Evolutionary conservation across 2,113 vertebrate species (phyloP), one percentile per base, ranked within the genome.

Genomic region (Triplophysa dalaica): DNA sequence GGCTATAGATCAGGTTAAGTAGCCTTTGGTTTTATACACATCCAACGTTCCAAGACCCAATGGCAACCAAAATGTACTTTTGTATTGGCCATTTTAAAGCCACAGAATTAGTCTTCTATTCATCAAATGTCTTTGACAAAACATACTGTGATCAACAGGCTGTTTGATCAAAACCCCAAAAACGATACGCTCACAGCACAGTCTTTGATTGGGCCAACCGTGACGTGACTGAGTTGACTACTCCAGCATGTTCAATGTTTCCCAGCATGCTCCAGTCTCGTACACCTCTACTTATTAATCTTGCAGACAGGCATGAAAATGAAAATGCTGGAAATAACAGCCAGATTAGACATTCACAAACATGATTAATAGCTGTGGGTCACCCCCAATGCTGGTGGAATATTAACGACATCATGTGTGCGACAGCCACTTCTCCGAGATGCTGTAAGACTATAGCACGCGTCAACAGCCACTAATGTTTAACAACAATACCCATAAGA

Each of bases 281-380:
- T 65, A 75, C 58, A 70, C 69, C 75, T 79, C 75, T 50, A 75
- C 83, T 70, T 81, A 75, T 84, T 79, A 70, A 81, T 84, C 83
- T 81, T 84, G 54, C 62, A 81, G 70, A 84, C 79, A 84, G 79
- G 64, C 64, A 79, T 75, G 79, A 75, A 79, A 81, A 84, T 81
- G 70, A 24, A 81, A 81, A 11, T 26, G 48, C 64, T 41, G 79
- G 45, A 84, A 84, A 84, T 84, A 81, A 75, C 75, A 78, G 79
- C 79, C 75, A 70, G 83, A 84, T 84, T 84, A 84, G 75, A 81
- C 75, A 79, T 84, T 84, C 75, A 79, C 83, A 81, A 81, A 84
- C 75, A 78, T 81, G 75, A 81, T 84, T 78, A 81, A 84, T 84
- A 70, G 50, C 75, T 75, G 33, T n/a, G 62, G 67, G 75, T 75